Evolutionary conservation across 2,888 invertebrate genomes (phyloP).

Genomic region (Trichogramma dendrolimi): DNA sequence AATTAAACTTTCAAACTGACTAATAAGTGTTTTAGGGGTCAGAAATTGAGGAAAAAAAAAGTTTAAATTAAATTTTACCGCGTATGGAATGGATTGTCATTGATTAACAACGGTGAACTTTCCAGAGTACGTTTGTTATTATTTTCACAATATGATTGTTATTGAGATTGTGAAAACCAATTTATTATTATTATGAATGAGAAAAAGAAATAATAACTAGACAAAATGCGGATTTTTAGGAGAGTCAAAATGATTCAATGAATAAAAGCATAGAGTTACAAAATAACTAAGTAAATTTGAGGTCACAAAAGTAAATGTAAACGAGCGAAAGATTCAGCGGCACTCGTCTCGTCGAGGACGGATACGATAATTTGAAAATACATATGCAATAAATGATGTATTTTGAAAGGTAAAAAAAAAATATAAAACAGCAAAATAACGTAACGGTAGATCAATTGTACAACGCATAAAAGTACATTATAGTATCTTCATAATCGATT

Average conservation of each 20-base stretch:
- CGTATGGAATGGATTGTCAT: constrained; percentile 30
- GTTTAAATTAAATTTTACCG: constrained; percentile 12
- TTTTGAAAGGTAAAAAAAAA: neutral
- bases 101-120: constrained; percentile 36
- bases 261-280: constrained; percentile 18
- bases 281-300: neutral
- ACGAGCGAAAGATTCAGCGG: constrained; percentile 23
- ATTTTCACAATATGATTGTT: constrained; percentile 38
- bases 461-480: neutral
- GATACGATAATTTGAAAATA: constrained; percentile 15
- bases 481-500: neutral
- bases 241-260: constrained; percentile 10
- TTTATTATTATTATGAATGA: constrained; percentile 18
- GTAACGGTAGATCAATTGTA: no score
- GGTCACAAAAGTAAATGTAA: constrained; percentile 1
- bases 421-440: no score
- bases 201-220: constrained; percentile 18
- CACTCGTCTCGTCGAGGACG: constrained; percentile 30
- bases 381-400: no score
- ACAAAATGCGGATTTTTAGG: constrained; percentile 21
- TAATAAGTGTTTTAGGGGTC: constrained; percentile 45
- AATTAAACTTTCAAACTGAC: constrained; percentile 37
- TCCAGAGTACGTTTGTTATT: constrained; percentile 39
- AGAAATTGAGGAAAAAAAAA: constrained; percentile 20
- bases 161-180: constrained; percentile 31